phyloP scores from a whole-genome alignment of 1,140 invertebrate genomes.

The Myzus persicae region DNA sequence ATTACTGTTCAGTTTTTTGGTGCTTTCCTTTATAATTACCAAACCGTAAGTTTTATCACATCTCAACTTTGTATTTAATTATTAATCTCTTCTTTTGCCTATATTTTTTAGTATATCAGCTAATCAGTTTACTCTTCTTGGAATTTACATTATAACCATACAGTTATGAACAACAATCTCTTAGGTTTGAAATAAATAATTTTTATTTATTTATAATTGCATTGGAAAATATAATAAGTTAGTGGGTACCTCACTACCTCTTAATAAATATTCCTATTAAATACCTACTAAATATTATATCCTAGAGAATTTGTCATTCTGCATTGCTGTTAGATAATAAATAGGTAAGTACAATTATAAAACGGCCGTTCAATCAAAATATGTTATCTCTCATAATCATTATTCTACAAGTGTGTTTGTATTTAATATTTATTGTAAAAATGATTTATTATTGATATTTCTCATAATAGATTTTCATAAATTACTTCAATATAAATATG shows the following conservation, averaged over 20 bases:
- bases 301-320: not conserved
- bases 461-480: not conserved
- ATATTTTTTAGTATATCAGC: not conserved
- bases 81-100: not conserved
- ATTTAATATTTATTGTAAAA: not conserved
- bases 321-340: not conserved
- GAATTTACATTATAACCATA: not conserved
- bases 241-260: not conserved
- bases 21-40: not conserved
- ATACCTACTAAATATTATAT: not conserved
- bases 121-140: not conserved
- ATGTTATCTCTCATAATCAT: not conserved
- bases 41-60: not conserved
- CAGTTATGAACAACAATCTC: not conserved
- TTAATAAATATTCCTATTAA: not conserved
- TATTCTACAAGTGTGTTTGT: not conserved
- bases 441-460: slow-evolving; percentile 9
- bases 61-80: not conserved
- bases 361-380: not conserved
- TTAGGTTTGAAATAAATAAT: not conserved
- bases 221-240: not conserved
- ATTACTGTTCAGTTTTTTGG: not conserved
- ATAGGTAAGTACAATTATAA: not conserved
- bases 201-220: not conserved
- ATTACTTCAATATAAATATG: not conserved